Conservation (phyloP, 2,888 invertebrate genomes). For the Rhaphigaster nebulosa region DNA sequence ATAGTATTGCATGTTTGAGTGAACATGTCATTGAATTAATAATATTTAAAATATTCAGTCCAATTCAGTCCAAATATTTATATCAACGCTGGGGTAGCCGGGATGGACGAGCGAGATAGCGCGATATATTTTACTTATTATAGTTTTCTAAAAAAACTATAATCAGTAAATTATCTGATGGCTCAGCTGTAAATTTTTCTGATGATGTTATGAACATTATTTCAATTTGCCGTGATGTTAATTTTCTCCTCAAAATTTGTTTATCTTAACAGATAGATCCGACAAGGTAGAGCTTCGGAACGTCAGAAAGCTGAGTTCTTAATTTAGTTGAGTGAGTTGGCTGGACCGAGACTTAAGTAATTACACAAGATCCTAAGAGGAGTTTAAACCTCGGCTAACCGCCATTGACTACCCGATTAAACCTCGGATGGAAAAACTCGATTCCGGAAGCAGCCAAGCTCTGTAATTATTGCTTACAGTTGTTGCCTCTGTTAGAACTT, state of each 20-base stretch:
- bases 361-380: neutral
- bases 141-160: no score
- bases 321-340: conserved; percentile 40
- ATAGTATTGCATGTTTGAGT: no score
- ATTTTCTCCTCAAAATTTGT: neutral
- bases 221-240: neutral
- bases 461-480: neutral
- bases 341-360: neutral
- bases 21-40: no score
- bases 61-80: no score
- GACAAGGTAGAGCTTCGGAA: neutral
- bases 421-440: neutral
- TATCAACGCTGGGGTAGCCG: no score
- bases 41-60: no score
- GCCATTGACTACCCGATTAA: neutral
- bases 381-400: conserved; percentile 1
- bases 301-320: conserved; percentile 31
- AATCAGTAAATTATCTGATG: neutral
- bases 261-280: neutral
- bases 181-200: neutral
- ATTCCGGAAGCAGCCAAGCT: neutral
- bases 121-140: no score
- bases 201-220: neutral
- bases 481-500: no score
- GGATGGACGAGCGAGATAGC: no score